These are phyloP conservation scores for Helleia helle DNA, from an alignment of 2,888 invertebrate genomes.

Conservation along the genomic window DNA sequence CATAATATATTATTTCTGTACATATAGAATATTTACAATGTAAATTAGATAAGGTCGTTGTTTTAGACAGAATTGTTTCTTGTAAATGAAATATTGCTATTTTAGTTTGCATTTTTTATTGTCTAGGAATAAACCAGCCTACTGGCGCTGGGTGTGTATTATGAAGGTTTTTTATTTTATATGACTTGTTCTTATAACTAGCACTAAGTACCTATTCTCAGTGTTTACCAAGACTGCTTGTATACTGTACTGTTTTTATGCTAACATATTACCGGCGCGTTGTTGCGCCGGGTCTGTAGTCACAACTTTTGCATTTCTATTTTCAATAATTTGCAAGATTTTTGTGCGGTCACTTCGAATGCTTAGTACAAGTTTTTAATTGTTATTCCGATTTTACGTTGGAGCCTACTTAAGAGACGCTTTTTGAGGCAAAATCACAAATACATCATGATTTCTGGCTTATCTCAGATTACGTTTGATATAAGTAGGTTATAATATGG, in stretches of 20 bases:
- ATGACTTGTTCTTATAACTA: slow-evolving; percentile 62
- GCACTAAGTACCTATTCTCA: slow-evolving; percentile 70
- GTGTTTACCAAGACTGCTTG: slow-evolving; percentile 73
- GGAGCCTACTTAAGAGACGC: not conserved
- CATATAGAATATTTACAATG: slow-evolving; percentile 56
- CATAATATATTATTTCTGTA: slow-evolving; percentile 72
- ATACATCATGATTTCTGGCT: not conserved
- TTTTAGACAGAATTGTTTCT: slow-evolving; percentile 67
- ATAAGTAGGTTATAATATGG: not conserved
- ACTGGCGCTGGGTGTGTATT: slow-evolving; percentile 54
- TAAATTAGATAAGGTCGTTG: slow-evolving; percentile 46
- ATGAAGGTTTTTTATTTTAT: slow-evolving; percentile 58
- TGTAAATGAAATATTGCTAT: slow-evolving; percentile 69
- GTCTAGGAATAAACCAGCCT: slow-evolving; percentile 54
- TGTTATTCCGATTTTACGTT: not conserved
- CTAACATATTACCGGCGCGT: slow-evolving; percentile 45
- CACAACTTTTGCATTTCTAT: slow-evolving; percentile 71
- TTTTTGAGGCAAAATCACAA: not conserved
- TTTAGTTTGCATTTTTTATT: slow-evolving; percentile 73
- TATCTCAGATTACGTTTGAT: not conserved
- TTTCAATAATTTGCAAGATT: slow-evolving; percentile 59
- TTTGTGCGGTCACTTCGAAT: slow-evolving; percentile 38
- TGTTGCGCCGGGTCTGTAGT: slow-evolving; percentile 50
- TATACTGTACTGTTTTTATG: slow-evolving; percentile 66
- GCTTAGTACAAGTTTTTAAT: slow-evolving; percentile 13